phyloP scores from a whole-genome alignment of 1,140 invertebrate species.

The Penaeus japonicus region DNA sequence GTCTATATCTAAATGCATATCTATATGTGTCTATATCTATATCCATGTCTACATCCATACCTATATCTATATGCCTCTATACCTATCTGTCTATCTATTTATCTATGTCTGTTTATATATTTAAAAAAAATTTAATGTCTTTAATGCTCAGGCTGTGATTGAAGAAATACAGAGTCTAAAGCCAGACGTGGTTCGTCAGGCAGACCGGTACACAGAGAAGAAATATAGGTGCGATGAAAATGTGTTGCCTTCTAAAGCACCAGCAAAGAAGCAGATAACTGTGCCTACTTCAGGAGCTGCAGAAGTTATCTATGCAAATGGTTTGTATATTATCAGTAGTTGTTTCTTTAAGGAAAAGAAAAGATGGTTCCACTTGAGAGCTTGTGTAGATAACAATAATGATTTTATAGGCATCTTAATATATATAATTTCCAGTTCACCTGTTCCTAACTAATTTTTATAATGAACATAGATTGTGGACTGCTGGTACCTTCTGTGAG shows the following conservation, averaged over 20 bases:
- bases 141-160: constrained; percentile 18
- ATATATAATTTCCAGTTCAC: too few species aligned
- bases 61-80: too few species aligned
- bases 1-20: too few species aligned
- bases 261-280: constrained; percentile 75
- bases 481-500: constrained; percentile 81
- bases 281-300: constrained; percentile 71
- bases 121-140: neutral
- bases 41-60: too few species aligned
- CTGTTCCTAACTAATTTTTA: too few species aligned
- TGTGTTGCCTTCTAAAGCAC: constrained; percentile 75
- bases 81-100: too few species aligned
- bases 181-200: constrained; percentile 71
- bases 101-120: too few species aligned
- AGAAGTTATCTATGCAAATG: constrained; percentile 76
- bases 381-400: too few species aligned
- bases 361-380: neutral
- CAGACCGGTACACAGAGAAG: constrained; percentile 40
- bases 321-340: constrained; percentile 59
- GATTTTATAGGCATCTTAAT: too few species aligned
- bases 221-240: constrained; percentile 85
- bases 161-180: constrained; percentile 69
- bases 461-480: constrained; percentile 64
- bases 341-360: neutral
- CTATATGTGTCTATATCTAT: too few species aligned